Percentiles rank a stretch among this genome's conserved stretches.
These are phyloP conservation scores for Uropsilus gracilis DNA, from an alignment of 2,113 vertebrate species.

Conservation along the genomic window DNA sequence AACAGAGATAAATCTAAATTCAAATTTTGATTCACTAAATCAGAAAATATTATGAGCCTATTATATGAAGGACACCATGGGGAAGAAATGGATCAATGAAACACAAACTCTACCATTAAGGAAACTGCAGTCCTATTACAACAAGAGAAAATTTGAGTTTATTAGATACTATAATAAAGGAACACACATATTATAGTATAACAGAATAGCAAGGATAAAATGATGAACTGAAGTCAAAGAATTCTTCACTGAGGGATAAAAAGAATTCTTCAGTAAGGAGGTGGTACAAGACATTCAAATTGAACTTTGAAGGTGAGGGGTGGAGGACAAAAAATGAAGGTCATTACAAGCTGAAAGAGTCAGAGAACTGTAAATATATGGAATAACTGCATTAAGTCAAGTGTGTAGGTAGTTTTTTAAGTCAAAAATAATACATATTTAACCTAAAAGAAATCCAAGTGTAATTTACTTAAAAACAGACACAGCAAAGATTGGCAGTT, in stretches of 20 bases:
- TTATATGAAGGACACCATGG: constrained; percentile 22
- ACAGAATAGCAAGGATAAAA: constrained; percentile 11
- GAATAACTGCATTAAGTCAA: neutral
- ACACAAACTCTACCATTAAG: constrained; percentile 55
- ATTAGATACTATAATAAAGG: constrained; percentile 43
- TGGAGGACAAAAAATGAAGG: neutral
- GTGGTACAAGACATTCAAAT: neutral
- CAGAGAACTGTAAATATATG: neutral
- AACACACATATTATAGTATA: neutral
- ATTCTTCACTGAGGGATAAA: neutral
- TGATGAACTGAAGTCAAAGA: constrained; percentile 6
- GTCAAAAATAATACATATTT: neutral
- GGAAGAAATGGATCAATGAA: constrained; percentile 53
- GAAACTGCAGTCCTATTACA: constrained; percentile 54
- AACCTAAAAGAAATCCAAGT: neutral
- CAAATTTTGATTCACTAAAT: constrained; percentile 38
- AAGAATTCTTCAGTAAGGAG: neutral
- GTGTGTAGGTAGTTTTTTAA: neutral
- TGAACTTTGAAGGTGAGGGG: neutral
- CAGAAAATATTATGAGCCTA: constrained; percentile 52
- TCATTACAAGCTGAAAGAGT: neutral
- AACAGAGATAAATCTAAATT: constrained; percentile 36
- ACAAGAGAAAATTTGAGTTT: constrained; percentile 43
- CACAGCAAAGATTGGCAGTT: neutral
- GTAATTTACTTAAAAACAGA: neutral